These are phyloP conservation scores for Idaea dimidiata DNA, from an alignment of 2,888 invertebrate species.

Conservation along the genomic window DNA sequence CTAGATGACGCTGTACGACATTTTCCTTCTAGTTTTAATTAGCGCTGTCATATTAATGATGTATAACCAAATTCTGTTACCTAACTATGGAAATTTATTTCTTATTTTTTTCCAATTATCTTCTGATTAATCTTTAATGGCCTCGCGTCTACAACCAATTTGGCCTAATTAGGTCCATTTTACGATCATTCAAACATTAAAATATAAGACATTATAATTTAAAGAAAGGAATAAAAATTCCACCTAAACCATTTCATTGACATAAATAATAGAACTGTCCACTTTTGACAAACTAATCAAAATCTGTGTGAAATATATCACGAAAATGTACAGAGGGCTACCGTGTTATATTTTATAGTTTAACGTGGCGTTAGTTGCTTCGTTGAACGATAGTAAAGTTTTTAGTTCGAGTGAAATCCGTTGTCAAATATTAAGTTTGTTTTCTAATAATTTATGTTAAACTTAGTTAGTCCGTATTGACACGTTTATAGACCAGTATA, in stretches of 20 bases:
- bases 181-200: neutral
- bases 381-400: neutral
- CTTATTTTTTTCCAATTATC: neutral
- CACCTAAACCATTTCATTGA: neutral
- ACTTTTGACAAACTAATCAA: neutral
- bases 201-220: neutral
- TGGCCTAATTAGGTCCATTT: neutral
- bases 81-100: neutral
- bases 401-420: neutral
- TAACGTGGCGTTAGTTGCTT: neutral
- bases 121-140: neutral
- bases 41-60: conserved; percentile 16
- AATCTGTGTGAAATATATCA: neutral
- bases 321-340: neutral
- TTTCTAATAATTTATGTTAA: neutral
- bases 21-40: conserved; percentile 4
- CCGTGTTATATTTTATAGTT: neutral
- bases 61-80: neutral
- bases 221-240: neutral
- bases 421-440: neutral
- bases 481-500: neutral
- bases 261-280: neutral
- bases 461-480: neutral
- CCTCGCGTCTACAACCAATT: neutral
- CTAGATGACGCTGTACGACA: no score